Evolutionary conservation across 2,113 vertebrate genomes (phyloP).

Genomic region (Oplegnathus fasciatus): DNA sequence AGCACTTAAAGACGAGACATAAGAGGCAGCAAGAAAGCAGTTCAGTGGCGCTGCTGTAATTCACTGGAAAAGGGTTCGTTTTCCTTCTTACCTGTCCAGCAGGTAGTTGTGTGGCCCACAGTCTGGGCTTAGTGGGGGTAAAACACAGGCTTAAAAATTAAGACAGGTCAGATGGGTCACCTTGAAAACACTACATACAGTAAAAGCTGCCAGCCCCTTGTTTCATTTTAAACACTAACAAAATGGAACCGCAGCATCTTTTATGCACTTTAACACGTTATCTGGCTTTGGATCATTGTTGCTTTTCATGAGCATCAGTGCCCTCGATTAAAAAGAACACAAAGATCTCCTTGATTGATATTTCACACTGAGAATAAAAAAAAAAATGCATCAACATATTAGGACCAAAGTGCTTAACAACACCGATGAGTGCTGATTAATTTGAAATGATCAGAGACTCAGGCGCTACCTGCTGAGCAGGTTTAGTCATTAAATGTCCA

Average conservation of each 20-base stretch:
- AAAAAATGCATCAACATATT: slow-evolving; percentile 13
- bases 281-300: slow-evolving; percentile 54
- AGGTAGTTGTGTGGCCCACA: slow-evolving; percentile 55
- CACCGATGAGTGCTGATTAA: slow-evolving; percentile 38
- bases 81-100: slow-evolving; percentile 73
- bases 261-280: slow-evolving; percentile 10
- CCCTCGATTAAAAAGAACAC: slow-evolving; percentile 24
- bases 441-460: slow-evolving; percentile 54
- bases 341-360: slow-evolving; percentile 22
- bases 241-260: not conserved
- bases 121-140: not conserved
- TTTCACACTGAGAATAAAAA: slow-evolving; percentile 19
- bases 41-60: slow-evolving; percentile 27
- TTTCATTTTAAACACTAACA: not conserved
- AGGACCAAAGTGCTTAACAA: slow-evolving; percentile 70
- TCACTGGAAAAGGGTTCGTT: not conserved
- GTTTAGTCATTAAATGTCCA: slow-evolving; percentile 2
- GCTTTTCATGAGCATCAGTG: slow-evolving; percentile 29
- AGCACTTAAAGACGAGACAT: slow-evolving; percentile 63
- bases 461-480: not conserved
- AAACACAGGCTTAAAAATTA: slow-evolving; percentile 29
- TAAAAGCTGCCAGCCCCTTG: slow-evolving; percentile 19
- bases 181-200: not conserved
- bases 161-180: slow-evolving; percentile 9
- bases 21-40: slow-evolving; percentile 51